phyloP scores from a whole-genome alignment of 2,888 invertebrate genomes.

The Hecatera dysodea region DNA sequence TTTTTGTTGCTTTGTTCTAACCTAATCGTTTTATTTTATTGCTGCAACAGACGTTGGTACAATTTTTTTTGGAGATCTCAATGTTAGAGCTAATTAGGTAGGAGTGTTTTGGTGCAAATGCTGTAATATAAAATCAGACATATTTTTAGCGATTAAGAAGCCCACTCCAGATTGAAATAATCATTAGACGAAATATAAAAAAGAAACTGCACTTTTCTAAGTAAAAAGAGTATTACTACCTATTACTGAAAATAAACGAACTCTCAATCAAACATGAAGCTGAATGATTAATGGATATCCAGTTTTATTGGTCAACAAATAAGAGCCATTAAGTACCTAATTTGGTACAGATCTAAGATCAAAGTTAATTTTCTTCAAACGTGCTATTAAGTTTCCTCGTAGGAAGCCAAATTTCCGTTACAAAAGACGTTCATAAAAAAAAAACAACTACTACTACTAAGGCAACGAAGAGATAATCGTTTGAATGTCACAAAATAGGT shows the following conservation, averaged over 20 bases:
- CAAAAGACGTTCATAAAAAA: conserved; percentile 22
- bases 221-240: no score
- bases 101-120: no score
- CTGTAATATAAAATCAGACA: background rate
- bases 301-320: conserved; percentile 19
- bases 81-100: no score
- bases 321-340: conserved; percentile 24
- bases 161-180: background rate
- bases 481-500: conserved; percentile 55
- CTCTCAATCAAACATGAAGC: background rate
- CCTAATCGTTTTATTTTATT: background rate
- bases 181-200: background rate
- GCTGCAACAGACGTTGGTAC: background rate
- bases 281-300: background rate
- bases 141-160: background rate
- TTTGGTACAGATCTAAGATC: conserved; percentile 46
- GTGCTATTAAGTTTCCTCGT: conserved; percentile 43
- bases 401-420: conserved; percentile 58
- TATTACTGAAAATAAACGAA: no score
- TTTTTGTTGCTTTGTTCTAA: conserved; percentile 31
- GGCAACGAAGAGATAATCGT: conserved; percentile 31
- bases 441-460: conserved; percentile 26
- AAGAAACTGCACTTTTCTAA: no score
- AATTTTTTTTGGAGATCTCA: background rate
- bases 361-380: conserved; percentile 59